Evolutionary conservation across 2,888 invertebrate genomes (phyloP).

Genomic region (Rhyacophila evoluta): DNA sequence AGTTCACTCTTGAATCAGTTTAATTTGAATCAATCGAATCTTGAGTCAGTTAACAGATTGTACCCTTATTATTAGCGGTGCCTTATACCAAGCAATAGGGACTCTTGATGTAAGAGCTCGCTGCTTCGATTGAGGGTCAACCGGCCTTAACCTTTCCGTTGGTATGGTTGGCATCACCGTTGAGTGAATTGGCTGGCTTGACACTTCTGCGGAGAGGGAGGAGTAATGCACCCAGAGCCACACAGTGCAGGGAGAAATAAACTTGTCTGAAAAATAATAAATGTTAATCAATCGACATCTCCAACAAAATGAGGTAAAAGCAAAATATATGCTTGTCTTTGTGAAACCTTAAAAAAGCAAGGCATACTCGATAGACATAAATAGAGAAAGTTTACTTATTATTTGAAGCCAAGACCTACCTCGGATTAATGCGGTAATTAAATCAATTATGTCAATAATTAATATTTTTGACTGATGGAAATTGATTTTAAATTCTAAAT

Average conservation of each 20-base stretch:
- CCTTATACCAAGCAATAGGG: neutral
- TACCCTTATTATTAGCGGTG: neutral
- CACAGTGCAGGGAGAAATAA: slow-evolving; percentile 68
- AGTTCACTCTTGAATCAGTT: neutral
- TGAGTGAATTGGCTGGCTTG: slow-evolving; percentile 57
- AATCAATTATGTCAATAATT: too few relatives aligned
- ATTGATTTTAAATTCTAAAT: too few relatives aligned
- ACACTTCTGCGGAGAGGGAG: slow-evolving; percentile 58
- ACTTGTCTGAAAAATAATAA: slow-evolving; percentile 67
- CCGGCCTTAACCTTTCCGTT: slow-evolving; percentile 63
- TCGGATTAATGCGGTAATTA: too few relatives aligned
- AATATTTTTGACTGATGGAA: too few relatives aligned
- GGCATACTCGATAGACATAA: too few relatives aligned
- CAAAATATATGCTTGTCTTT: too few relatives aligned
- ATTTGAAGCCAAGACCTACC: too few relatives aligned
- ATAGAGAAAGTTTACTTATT: too few relatives aligned
- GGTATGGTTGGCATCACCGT: slow-evolving; percentile 56
- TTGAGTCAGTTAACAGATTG: neutral
- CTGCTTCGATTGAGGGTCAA: slow-evolving; percentile 53
- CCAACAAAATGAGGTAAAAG: too few relatives aligned
- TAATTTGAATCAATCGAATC: neutral
- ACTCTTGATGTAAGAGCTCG: slow-evolving; percentile 4
- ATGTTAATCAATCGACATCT: too few relatives aligned
- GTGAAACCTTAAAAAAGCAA: too few relatives aligned
- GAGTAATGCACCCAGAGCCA: slow-evolving; percentile 66